Evolutionary conservation across 2,797 vertebrate genomes (phyloP).

Genomic region (Lycodopsis pacificus): DNA sequence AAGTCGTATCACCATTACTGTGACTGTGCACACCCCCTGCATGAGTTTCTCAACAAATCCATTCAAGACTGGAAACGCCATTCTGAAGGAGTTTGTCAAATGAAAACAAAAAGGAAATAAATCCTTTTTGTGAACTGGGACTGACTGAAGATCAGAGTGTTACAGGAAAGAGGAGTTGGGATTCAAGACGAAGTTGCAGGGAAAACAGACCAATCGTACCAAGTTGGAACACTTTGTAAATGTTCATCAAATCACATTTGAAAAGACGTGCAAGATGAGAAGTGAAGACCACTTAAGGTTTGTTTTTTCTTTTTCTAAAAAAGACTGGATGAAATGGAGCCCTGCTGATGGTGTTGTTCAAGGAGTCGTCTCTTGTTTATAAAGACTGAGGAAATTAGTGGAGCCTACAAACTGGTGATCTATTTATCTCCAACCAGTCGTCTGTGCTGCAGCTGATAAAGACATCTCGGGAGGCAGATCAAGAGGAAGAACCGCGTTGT

Average conservation of each 20-base stretch:
- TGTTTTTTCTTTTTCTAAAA: constrained; percentile 74
- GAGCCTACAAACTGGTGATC: constrained; percentile 84
- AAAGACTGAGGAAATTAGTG: constrained; percentile 79
- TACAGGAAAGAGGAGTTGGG: constrained; percentile 72
- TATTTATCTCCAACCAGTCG: constrained; percentile 82
- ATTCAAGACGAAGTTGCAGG: constrained; percentile 74
- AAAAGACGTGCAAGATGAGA: constrained; percentile 78
- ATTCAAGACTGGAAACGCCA: constrained; percentile 92
- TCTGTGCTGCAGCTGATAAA: constrained; percentile 79
- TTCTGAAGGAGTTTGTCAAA: constrained; percentile 85
- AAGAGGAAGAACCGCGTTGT: constrained; percentile 80
- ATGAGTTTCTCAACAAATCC: constrained; percentile 97
- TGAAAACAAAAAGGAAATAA: constrained; percentile 76
- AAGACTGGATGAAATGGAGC: constrained; percentile 83
- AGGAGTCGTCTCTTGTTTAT: constrained; percentile 82
- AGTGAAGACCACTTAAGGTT: constrained; percentile 78
- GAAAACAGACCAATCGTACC: constrained; percentile 77
- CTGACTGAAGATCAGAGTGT: constrained; percentile 81
- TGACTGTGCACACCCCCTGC: constrained; percentile 98
- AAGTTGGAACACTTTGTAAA: constrained; percentile 85
- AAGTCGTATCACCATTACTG: constrained; percentile 95
- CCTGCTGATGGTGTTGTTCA: constrained; percentile 85
- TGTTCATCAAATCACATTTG: constrained; percentile 85
- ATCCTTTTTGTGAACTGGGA: constrained; percentile 79
- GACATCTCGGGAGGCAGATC: constrained; percentile 78